phyloP scores from a whole-genome alignment of 2,797 vertebrate genomes.

The Eospalax fontanierii region DNA sequence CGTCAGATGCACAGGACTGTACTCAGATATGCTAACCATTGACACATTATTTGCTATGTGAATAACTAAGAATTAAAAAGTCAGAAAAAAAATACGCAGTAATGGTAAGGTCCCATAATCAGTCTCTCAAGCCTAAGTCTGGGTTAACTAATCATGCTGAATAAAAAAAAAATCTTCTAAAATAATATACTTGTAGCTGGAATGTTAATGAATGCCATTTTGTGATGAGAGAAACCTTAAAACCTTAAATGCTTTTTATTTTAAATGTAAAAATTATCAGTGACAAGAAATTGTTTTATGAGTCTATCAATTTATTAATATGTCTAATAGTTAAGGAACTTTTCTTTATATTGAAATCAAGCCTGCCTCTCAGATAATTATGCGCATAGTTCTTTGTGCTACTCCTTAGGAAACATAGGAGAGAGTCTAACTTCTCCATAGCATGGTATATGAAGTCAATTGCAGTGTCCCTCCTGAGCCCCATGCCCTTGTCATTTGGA shows the following conservation, averaged over 20 bases:
- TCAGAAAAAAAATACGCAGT: not conserved
- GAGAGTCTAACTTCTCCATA: constrained; percentile 39
- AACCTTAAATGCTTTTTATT: constrained; percentile 16
- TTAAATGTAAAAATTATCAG: not conserved
- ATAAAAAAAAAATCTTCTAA: not conserved
- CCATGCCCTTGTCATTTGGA: not conserved
- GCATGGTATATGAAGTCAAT: not conserved
- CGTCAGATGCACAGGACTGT: too few relatives aligned
- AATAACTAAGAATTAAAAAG: not conserved
- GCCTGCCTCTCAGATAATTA: constrained; percentile 46
- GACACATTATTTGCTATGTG: not conserved
- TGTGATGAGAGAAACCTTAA: not conserved
- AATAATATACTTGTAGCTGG: not conserved
- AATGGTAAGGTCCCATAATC: not conserved
- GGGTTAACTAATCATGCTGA: not conserved
- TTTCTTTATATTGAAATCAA: constrained; percentile 53
- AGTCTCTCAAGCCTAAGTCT: not conserved
- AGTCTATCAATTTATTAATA: constrained; percentile 19
- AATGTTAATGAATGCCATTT: not conserved
- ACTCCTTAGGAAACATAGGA: not conserved
- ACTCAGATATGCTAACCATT: not conserved
- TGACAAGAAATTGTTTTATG: constrained; percentile 24
- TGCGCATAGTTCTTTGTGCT: constrained; percentile 53
- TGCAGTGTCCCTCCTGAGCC: not conserved
- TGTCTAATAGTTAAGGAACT: constrained; percentile 55